phyloP scores from a whole-genome alignment of 1,140 invertebrate species.

The Drosophila orena region DNA sequence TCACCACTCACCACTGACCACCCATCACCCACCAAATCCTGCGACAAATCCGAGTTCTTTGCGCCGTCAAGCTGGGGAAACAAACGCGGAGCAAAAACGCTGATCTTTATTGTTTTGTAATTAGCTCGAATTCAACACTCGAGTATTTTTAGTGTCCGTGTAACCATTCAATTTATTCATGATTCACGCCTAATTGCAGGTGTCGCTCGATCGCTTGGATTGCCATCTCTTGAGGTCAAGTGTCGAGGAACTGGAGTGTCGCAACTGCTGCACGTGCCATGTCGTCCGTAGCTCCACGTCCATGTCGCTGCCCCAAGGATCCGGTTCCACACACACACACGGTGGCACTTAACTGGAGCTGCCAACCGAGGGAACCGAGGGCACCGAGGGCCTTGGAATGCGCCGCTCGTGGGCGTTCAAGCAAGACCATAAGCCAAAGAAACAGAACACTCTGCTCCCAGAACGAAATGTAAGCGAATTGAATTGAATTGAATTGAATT shows the following conservation, averaged over 20 bases:
- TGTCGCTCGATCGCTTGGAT: slow-evolving; percentile 31
- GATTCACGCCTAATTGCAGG: slow-evolving; percentile 62
- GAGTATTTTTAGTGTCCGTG: slow-evolving; percentile 41
- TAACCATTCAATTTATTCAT: slow-evolving; percentile 59
- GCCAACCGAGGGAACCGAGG: slow-evolving; percentile 30
- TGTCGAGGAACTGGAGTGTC: slow-evolving; percentile 38
- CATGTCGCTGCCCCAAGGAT: slow-evolving; percentile 30
- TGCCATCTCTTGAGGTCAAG: slow-evolving; percentile 46
- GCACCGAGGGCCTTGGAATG: slow-evolving; percentile 30
- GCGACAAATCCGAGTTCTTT: slow-evolving; percentile 5
- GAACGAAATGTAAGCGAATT: slow-evolving; percentile 1
- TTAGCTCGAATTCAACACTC: slow-evolving; percentile 13
- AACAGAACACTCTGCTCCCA: slow-evolving; percentile 7
- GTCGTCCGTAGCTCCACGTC: slow-evolving; percentile 2
- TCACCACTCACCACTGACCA: not conserved
- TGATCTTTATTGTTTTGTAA: slow-evolving; percentile 18
- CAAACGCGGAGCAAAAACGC: not conserved
- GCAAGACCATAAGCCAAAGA: slow-evolving; percentile 22
- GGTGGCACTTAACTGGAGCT: slow-evolving; percentile 49
- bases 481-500: not conserved
- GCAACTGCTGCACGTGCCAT: slow-evolving; percentile 22
- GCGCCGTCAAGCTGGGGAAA: not conserved
- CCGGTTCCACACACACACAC: slow-evolving; percentile 29
- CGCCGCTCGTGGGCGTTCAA: slow-evolving; percentile 48
- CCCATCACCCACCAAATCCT: slow-evolving; percentile 9